These are phyloP conservation scores for Chloroclystis v-ata DNA, from an alignment of 2,888 invertebrate genomes.

Conservation along the genomic window DNA sequence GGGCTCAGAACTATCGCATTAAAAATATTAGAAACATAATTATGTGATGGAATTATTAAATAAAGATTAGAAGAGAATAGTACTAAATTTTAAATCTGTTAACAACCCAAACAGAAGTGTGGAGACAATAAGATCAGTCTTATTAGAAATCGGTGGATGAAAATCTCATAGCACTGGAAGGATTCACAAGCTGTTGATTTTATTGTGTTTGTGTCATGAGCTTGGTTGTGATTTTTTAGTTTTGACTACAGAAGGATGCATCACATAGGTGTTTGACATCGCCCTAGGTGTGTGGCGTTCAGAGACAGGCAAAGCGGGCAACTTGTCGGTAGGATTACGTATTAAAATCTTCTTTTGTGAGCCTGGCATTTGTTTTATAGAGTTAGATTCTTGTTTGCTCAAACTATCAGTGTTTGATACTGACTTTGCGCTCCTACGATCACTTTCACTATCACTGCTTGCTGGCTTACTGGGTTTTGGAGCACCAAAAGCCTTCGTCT, in stretches of 20 bases:
- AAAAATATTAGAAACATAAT: background rate
- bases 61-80: conserved; percentile 7
- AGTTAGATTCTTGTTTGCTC: conserved; percentile 70
- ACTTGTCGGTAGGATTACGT: conserved; percentile 87
- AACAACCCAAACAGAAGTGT: conserved; percentile 24
- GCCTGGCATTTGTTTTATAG: conserved; percentile 83
- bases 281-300: conserved; percentile 77
- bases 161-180: conserved; percentile 73
- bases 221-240: conserved; percentile 66
- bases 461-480: conserved; percentile 78
- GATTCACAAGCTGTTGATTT: conserved; percentile 58
- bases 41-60: conserved; percentile 19
- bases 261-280: conserved; percentile 85
- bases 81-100: background rate
- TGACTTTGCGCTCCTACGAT: conserved; percentile 64
- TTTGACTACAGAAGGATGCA: conserved; percentile 69
- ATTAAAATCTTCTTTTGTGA: conserved; percentile 70
- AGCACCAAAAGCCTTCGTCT: conserved; percentile 91
- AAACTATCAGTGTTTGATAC: conserved; percentile 65
- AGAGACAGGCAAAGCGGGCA: conserved; percentile 81
- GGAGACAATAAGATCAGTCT: conserved; percentile 54
- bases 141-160: conserved; percentile 58
- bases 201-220: conserved; percentile 53
- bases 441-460: conserved; percentile 68
- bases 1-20: background rate